A percentile compares a stretch with the other conserved stretches of the same genome.
Conservation (phyloP, 2,888 invertebrate genomes). For the Fissipunctia ypsillon region DNA sequence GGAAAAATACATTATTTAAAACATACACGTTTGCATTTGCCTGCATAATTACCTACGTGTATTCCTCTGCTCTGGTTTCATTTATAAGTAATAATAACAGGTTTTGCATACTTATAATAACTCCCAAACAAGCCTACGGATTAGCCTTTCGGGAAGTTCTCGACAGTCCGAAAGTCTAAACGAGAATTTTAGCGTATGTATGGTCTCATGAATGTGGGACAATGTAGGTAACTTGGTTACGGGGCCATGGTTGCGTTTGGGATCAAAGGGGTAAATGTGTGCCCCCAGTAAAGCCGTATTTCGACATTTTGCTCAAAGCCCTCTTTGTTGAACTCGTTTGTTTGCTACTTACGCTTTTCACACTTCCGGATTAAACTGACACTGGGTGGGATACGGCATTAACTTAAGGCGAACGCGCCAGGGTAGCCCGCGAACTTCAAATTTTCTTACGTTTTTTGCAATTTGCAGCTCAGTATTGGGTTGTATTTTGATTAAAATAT, state of each 20-base stretch:
- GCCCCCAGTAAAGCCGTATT: slow-evolving; percentile 40
- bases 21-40: not conserved
- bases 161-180: slow-evolving; percentile 12
- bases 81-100: not conserved
- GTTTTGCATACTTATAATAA: not conserved
- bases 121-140: slow-evolving; percentile 5
- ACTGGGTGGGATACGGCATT: not conserved
- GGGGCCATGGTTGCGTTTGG: slow-evolving; percentile 55
- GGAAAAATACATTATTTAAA: slow-evolving; percentile 16
- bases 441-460: too few species aligned
- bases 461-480: too few species aligned
- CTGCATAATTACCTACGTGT: not conserved
- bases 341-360: slow-evolving; percentile 46
- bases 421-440: too few species aligned
- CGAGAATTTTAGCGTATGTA: slow-evolving; percentile 26
- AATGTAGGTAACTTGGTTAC: slow-evolving; percentile 55
- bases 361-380: slow-evolving; percentile 31
- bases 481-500: too few species aligned
- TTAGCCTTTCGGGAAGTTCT: slow-evolving; percentile 16
- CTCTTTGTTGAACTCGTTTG: slow-evolving; percentile 41
- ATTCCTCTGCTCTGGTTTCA: not conserved
- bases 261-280: slow-evolving; percentile 55
- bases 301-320: slow-evolving; percentile 37
- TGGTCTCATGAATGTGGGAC: slow-evolving; percentile 22
- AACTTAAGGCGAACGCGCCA: too few species aligned